Conservation (phyloP, 1,140 invertebrate species). For the Ceratitis capitata region DNA sequence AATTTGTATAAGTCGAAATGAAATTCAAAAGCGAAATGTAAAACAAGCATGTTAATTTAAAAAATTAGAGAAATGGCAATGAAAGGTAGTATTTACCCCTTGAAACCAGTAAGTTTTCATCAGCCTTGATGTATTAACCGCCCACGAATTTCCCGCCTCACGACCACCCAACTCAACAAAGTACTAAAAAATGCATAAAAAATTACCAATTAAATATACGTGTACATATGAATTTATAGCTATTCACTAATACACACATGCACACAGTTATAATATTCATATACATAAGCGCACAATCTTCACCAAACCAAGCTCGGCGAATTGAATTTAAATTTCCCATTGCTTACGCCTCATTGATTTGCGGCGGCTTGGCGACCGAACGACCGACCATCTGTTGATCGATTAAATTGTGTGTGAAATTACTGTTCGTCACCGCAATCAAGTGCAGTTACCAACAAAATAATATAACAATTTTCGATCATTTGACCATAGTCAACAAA, state of each 20-base stretch:
- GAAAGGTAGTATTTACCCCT: too few species aligned
- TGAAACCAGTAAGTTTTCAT: too few species aligned
- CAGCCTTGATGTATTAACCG: background rate
- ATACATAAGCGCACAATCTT: background rate
- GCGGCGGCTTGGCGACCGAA: background rate
- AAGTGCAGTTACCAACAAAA: background rate
- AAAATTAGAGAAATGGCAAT: too few species aligned
- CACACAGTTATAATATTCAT: background rate
- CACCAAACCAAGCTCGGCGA: background rate
- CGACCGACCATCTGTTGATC: conserved; percentile 13
- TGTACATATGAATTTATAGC: too few species aligned
- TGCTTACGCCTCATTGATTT: background rate
- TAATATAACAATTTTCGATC: conserved; percentile 16
- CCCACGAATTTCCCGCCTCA: background rate
- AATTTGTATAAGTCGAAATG: background rate
- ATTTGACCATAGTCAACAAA: conserved; percentile 1
- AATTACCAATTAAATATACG: background rate
- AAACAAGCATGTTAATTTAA: too few species aligned
- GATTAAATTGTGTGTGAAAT: background rate
- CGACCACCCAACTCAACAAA: background rate
- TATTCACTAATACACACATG: background rate
- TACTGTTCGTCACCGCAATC: background rate
- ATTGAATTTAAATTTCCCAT: conserved; percentile 19
- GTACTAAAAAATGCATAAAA: too few species aligned
- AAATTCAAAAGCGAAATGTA: too few species aligned